Evolutionary conservation across 1,140 invertebrate species (phyloP), one percentile per base, ranked within the genome.

Genomic region (Brachionus rubens): DNA sequence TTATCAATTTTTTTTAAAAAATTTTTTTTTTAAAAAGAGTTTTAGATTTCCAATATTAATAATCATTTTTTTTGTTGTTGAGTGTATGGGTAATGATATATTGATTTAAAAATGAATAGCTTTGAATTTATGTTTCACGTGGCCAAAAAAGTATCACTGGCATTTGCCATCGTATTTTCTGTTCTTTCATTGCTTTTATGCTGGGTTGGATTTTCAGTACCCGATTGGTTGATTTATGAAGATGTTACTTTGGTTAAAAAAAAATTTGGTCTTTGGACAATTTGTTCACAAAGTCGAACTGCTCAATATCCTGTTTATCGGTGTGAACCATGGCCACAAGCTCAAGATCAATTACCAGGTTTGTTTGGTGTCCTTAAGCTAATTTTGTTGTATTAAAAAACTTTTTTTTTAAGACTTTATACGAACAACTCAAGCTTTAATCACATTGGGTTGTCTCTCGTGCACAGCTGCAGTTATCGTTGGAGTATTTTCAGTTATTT

Each of bases 231-330:
- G 9, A 43, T 26, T 19, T 65, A 65, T 43, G 40, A 65, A 65
- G 40, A 41, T 41, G 14, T 43, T 4, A 26, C 19, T 26, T 24
- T 65, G 59, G 12, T 65, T 10, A 41, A 65, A 12, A 65, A 65
- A 46, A 65, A 65, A n/a, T 65, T 65, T 65, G 59, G 59, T 43
- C 12, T 65, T 1, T 65, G 59, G 59, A 43, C 40, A 24, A 43
- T 65, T 43, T 65, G 59, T 43, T 46, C 9, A 9, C 36, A 65
- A 36, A 43, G 24, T 24, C 10, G 40, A 24, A 28, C 19, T 14
- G 41, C 33, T 0, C 33, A 16, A 1, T 43, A 21, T 10, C 9
- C 43, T 43, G 40, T 41, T 41, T 65, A 65, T 41, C 26, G 21
- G 40, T 65, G 59, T 26, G 24, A 43, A 12, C 16, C 59, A 43